These are phyloP conservation scores for Seison nebaliae DNA, from an alignment of 1,140 invertebrate genomes.

Conservation along the genomic window DNA sequence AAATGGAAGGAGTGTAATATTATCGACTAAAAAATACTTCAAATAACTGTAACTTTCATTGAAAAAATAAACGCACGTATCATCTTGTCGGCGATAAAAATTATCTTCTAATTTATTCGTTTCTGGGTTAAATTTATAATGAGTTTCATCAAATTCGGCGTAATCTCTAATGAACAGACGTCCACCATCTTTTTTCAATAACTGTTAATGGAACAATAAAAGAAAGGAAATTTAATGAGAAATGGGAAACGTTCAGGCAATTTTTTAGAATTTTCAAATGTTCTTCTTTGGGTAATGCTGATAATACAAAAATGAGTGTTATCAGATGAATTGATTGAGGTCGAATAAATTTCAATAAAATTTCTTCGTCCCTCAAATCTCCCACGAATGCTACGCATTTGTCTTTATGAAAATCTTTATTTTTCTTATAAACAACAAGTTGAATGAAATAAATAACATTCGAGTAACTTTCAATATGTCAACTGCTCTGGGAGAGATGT, in stretches of 20 bases:
- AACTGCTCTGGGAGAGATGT: slow-evolving; percentile 65
- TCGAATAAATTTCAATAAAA: slow-evolving; percentile 16
- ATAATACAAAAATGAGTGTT: slow-evolving; percentile 51
- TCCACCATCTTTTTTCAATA: slow-evolving; percentile 27
- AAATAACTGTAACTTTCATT: too few species aligned
- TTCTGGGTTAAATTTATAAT: slow-evolving; percentile 41
- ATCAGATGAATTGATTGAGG: slow-evolving; percentile 35
- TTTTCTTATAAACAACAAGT: slow-evolving; percentile 47
- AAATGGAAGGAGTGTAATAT: too few species aligned
- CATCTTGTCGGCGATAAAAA: slow-evolving; percentile 28
- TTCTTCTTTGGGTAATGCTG: slow-evolving; percentile 46
- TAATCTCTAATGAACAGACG: slow-evolving; percentile 24
- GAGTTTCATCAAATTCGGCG: slow-evolving; percentile 24
- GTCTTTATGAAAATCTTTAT: slow-evolving; percentile 1
- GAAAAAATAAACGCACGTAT: slow-evolving; percentile 27
- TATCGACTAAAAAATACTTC: too few species aligned
- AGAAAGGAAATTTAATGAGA: not conserved
- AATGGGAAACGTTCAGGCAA: slow-evolving; percentile 33
- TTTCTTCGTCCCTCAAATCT: slow-evolving; percentile 33
- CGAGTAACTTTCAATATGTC: too few species aligned
- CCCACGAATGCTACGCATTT: slow-evolving; percentile 31
- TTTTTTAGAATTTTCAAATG: slow-evolving; percentile 40
- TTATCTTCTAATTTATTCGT: slow-evolving; percentile 47
- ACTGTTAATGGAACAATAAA: slow-evolving; percentile 1
- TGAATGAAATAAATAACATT: too few species aligned